Conservation (phyloP, 1,140 invertebrate species). For the Euschistus heros region DNA sequence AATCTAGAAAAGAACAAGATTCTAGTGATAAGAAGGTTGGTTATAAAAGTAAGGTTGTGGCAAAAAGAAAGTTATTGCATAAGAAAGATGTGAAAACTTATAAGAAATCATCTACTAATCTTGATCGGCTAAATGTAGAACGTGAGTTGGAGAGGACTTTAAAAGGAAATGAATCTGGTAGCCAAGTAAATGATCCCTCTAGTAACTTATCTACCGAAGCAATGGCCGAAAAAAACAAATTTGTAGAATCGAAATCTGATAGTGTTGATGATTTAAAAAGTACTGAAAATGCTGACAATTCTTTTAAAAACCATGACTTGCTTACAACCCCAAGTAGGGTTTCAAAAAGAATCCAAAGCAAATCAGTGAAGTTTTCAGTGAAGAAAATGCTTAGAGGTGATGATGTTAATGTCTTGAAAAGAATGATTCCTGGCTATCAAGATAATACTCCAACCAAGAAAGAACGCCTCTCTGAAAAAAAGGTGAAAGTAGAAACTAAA, state of each 20-base stretch:
- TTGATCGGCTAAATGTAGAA: not conserved
- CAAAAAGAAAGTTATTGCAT: not conserved
- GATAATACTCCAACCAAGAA: not conserved
- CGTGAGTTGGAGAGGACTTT: not conserved
- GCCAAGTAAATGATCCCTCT: not conserved
- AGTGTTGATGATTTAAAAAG: not conserved
- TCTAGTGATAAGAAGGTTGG: not conserved
- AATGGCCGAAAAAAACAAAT: too few relatives aligned
- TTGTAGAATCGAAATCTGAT: not conserved
- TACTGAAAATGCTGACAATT: not conserved
- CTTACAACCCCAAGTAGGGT: not conserved
- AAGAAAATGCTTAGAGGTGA: slow-evolving; percentile 10
- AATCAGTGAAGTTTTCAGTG: slow-evolving; percentile 6
- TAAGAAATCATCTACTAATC: not conserved
- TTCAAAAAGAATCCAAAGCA: slow-evolving; percentile 14
- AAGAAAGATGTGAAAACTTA: not conserved
- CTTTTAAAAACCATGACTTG: not conserved
- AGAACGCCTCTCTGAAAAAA: not conserved
- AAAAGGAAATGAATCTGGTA: not conserved
- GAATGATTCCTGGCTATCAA: slow-evolving; percentile 4
- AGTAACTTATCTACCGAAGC: not conserved
- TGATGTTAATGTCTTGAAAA: not conserved
- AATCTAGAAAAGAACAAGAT: not conserved
- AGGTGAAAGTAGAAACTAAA: not conserved
- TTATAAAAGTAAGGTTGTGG: not conserved